Evolutionary conservation across 2,113 vertebrate species (phyloP).

Genomic region (Gambusia holbrooki): DNA sequence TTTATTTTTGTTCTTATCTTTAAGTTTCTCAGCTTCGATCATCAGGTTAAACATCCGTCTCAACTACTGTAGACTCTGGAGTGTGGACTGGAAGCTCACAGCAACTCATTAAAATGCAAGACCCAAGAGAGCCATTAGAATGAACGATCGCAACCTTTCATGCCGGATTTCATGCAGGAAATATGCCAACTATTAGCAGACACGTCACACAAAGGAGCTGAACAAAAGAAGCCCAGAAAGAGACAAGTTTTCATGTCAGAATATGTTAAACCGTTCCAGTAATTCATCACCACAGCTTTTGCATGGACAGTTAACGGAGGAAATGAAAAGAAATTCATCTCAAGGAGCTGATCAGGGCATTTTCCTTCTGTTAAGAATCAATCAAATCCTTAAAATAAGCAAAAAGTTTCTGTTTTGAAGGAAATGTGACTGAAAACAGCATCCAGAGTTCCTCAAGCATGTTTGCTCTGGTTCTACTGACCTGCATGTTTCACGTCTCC

Average conservation of each 20-base stretch:
- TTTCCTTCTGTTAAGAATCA: not conserved
- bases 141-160: slow-evolving; percentile 54
- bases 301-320: no score
- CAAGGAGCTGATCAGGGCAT: not conserved
- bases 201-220: slow-evolving; percentile 42
- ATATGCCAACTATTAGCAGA: slow-evolving; percentile 36
- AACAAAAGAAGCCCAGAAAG: slow-evolving; percentile 32
- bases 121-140: slow-evolving; percentile 47
- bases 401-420: not conserved
- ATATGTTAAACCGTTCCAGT: slow-evolving; percentile 5
- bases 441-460: not conserved
- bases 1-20: slow-evolving; percentile 3
- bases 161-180: slow-evolving; percentile 40
- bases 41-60: slow-evolving; percentile 38
- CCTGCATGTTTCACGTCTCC: not conserved
- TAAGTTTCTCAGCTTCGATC: slow-evolving; percentile 25
- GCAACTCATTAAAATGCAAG: slow-evolving; percentile 58
- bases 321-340: no score
- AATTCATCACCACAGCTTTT: not conserved
- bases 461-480: not conserved
- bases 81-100: slow-evolving; percentile 49
- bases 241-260: slow-evolving; percentile 15
- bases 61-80: slow-evolving; percentile 28
- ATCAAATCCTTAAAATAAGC: not conserved
- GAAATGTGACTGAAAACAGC: not conserved